Evolutionary conservation across 2,888 invertebrate genomes (phyloP), one percentile per base, ranked within the genome.

Genomic region (Drosophila hamatofila): DNA sequence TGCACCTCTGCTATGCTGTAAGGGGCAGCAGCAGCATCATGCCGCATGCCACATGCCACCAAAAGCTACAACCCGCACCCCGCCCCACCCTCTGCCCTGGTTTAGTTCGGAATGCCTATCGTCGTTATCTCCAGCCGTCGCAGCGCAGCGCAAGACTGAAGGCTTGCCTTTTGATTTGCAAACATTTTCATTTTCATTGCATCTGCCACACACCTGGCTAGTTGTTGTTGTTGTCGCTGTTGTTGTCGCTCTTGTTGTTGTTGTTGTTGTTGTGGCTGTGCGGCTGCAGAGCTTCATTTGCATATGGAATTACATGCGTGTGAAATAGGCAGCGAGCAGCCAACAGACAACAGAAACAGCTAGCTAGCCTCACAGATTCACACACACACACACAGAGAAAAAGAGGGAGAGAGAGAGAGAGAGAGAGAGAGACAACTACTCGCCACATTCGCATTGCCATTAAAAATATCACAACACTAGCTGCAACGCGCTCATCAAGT

Each of bases 101-200:
- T 30, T 33, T 62, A 46, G 35, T 35, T 35, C 16, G 52, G 7
- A n/a, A 11, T 37, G 46, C 35, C 46, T 62, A 62, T 62, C 62
- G 33, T 62, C 62, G 42, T 33, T 35, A 61, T 61, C 61, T 44
- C 25, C 44, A 23, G 14, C 30, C 27, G 33, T 12, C 23, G 9
- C 41, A 41, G 18, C 42, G 23, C 54, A 44, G 46, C 35, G 49
- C 30, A 49, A 49, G 49, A 30, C 49, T 49, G 30, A 49, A 21
- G 58, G 56, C 56, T 70, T 58, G 78, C 60, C 67, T 73, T 76
- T 73, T 83, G 86, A 81, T 80, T 85, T 75, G 81, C 83, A 78
- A 83, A 82, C 80, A 72, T 78, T 78, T 80, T 73, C 78, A 72
- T 81, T 84, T 75, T 66, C 72, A 80, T 76, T 80, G 79, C 75